These are phyloP conservation scores for Crocidura indochinensis DNA, from an alignment of 2,797 vertebrate genomes.

Conservation along the genomic window DNA sequence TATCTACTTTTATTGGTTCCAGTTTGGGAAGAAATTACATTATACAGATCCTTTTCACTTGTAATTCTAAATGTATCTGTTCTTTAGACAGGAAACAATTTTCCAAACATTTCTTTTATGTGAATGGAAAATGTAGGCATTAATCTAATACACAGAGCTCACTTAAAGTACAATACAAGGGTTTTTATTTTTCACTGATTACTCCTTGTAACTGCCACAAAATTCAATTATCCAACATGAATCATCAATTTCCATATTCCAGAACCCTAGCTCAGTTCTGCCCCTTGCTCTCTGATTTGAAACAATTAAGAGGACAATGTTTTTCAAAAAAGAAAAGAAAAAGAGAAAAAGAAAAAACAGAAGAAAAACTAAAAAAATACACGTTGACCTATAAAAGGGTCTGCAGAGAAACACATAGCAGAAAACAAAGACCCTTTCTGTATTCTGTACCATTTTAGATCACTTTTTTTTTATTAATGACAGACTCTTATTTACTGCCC, in stretches of 20 bases:
- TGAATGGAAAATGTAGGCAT: conserved; percentile 70
- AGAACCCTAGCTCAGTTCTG: conserved; percentile 59
- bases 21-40: conserved; percentile 63
- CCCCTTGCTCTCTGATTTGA: conserved; percentile 51
- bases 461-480: conserved; percentile 72
- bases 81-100: conserved; percentile 67
- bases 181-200: conserved; percentile 61
- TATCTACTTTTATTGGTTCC: conserved; percentile 26
- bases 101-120: conserved; percentile 27
- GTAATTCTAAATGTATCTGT: conserved; percentile 49
- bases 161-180: conserved; percentile 50
- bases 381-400: conserved; percentile 51
- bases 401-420: conserved; percentile 55
- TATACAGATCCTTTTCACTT: neutral
- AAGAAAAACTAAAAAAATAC: conserved; percentile 68
- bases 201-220: conserved; percentile 78
- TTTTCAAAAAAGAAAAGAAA: conserved; percentile 77
- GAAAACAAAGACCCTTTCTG: conserved; percentile 82
- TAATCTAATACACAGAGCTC: conserved; percentile 33
- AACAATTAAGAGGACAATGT: conserved; percentile 51
- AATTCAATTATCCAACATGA: conserved; percentile 73
- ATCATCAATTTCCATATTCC: conserved; percentile 58
- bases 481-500: conserved; percentile 63
- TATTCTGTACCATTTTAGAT: conserved; percentile 60
- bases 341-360: conserved; percentile 67